phyloP scores from a whole-genome alignment of 2,113 vertebrate species.

The Tragelaphus strepsiceros region DNA sequence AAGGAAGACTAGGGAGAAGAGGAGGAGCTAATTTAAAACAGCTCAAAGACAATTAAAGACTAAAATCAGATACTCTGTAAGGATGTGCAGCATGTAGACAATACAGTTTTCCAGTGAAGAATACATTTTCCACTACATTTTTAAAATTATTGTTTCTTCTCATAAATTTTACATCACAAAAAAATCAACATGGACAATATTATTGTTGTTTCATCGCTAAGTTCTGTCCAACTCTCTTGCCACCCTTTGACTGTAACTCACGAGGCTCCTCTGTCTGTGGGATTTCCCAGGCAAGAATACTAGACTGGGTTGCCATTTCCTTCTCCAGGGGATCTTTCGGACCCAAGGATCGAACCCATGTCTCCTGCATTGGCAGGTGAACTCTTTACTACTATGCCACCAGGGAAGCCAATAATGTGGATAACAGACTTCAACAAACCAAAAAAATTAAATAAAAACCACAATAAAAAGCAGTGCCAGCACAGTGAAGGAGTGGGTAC shows the following conservation, averaged over 20 bases:
- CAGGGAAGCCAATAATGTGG: neutral
- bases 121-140: neutral
- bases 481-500: neutral
- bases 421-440: neutral
- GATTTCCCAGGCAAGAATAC: neutral
- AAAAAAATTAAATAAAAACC: neutral
- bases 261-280: neutral
- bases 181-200: neutral
- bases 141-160: neutral
- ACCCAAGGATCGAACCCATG: neutral
- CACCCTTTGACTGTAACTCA: neutral
- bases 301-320: neutral
- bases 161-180: neutral
- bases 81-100: neutral
- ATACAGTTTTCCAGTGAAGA: neutral
- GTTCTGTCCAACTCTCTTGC: neutral
- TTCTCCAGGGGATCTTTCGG: neutral
- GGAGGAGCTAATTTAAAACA: neutral
- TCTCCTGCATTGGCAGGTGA: neutral
- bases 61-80: neutral
- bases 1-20: neutral
- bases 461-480: neutral
- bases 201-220: neutral
- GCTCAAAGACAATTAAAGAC: neutral
- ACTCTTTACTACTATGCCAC: neutral